Conservation (phyloP, 2,113 vertebrate species). For the Chaetura pelagica region DNA sequence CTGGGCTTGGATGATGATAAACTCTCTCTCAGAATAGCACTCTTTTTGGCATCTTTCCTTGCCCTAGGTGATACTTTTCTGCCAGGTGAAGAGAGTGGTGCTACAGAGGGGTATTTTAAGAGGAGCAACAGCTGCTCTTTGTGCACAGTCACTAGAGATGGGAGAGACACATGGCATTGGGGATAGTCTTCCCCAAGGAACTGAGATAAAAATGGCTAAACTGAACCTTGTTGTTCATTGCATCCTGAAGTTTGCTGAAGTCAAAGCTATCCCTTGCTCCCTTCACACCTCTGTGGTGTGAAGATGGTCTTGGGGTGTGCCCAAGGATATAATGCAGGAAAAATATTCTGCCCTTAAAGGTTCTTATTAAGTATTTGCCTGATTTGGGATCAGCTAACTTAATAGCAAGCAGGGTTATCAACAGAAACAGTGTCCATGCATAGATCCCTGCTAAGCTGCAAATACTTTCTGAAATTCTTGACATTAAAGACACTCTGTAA, state of each 20-base stretch:
- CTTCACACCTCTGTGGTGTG: background rate
- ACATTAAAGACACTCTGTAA: background rate
- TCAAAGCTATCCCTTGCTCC: background rate
- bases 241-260: background rate
- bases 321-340: background rate
- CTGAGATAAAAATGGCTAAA: background rate
- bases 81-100: background rate
- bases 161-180: background rate
- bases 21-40: background rate
- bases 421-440: accelerated
- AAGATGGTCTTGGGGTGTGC: background rate
- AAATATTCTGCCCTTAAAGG: background rate
- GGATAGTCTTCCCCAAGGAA: background rate
- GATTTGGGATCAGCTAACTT: background rate
- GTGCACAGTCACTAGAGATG: background rate
- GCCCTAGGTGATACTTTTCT: background rate
- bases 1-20: background rate
- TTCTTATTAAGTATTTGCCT: background rate
- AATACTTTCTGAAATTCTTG: background rate
- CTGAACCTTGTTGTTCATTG: background rate
- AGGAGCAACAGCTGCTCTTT: background rate
- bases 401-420: background rate
- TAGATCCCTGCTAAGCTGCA: background rate
- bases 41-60: background rate
- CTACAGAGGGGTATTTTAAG: background rate